phyloP scores from a whole-genome alignment of 1,140 invertebrate genomes.

The Drosophila rhopaloa region DNA sequence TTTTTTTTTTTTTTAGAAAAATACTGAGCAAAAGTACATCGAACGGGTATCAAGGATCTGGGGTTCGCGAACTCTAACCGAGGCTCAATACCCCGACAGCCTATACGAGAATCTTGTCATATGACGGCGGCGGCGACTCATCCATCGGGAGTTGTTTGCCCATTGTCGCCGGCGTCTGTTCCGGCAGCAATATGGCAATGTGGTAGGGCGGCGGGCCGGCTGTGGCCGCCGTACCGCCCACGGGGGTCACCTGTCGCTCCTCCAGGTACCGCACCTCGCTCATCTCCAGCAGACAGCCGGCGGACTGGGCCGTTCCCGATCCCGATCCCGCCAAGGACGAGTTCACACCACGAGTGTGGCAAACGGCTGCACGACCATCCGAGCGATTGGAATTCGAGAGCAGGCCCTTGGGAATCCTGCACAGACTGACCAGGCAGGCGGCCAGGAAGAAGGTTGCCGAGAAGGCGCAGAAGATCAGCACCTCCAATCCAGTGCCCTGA shows the following conservation, averaged over 20 bases:
- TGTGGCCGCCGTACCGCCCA: constrained; percentile 36
- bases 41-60: constrained; percentile 24
- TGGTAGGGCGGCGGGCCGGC: constrained; percentile 86
- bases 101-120: constrained; percentile 86
- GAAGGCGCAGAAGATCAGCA: constrained; percentile 88
- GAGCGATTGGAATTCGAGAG: constrained; percentile 44
- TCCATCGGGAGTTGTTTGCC: constrained; percentile 79
- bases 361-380: constrained; percentile 50
- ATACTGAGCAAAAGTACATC: constrained; percentile 74
- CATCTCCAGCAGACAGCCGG: constrained; percentile 55
- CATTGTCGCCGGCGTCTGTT: constrained; percentile 68
- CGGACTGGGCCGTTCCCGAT: constrained; percentile 9
- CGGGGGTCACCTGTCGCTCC: constrained; percentile 43
- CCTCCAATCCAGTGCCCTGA: constrained; percentile 87
- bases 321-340: constrained; percentile 10
- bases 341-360: constrained; percentile 49
- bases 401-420: constrained; percentile 82
- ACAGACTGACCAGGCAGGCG: constrained; percentile 87
- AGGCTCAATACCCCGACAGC: constrained; percentile 59
- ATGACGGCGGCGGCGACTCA: constrained; percentile 87
- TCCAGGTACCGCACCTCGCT: constrained; percentile 61
- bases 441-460: constrained; percentile 87
- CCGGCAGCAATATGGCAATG: constrained; percentile 87
- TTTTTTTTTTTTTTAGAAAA: constrained; percentile 49
- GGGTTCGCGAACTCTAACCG: constrained; percentile 27